Base-by-base conservation (phyloP, 2,888 invertebrate genomes). In the Drosophila anomelani region DNA sequence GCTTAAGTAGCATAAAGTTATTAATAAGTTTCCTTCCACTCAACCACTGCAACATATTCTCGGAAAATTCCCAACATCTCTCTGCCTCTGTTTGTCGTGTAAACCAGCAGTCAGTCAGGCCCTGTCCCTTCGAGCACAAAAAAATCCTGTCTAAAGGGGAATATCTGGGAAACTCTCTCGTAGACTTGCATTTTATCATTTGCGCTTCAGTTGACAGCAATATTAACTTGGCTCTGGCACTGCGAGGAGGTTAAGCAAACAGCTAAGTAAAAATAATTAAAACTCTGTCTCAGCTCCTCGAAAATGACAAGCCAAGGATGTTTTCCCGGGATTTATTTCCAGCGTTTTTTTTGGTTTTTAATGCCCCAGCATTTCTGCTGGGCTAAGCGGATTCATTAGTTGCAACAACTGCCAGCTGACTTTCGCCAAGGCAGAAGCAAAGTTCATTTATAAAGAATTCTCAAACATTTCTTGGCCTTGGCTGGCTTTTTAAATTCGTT, bases 341-440 rank as follows among this genome's bases (percentile, higher is more conserved):
- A 44, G 29, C 5, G 26, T 26, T 20, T 55, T 46, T 46, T 59
- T 43, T 57, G 26, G 36, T 34, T 57, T 61, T 58, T 59, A 54
- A 57, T 64, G 57, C 62, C 29, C 12, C 44, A 13, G 38, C 46
- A 55, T 54, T 73, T 66, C 67, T 46, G 44, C 43, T 32, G 46
- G 56, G 36, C 64, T 77, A 80, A 88, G 86, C 73, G 86, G 81
- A 84, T 88, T 84, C 89, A 84, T 84, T 88, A 88, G 87, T 72
- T 78, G 69, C 75, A 76, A 76, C 67, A 83, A 77, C 78, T 83
- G 85, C 70, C 84, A 84, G 81, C 76, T 74, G 81, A 39, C 70
- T 66, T 15, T 26, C 17, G 15, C 41, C 53, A 15, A 34, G 51
- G 20, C 26, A 20, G 26, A 6, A 43, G 47, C 44, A 71, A 79